phyloP scores from a whole-genome alignment of 1,140 invertebrate genomes.

The Calosoma granatense region DNA sequence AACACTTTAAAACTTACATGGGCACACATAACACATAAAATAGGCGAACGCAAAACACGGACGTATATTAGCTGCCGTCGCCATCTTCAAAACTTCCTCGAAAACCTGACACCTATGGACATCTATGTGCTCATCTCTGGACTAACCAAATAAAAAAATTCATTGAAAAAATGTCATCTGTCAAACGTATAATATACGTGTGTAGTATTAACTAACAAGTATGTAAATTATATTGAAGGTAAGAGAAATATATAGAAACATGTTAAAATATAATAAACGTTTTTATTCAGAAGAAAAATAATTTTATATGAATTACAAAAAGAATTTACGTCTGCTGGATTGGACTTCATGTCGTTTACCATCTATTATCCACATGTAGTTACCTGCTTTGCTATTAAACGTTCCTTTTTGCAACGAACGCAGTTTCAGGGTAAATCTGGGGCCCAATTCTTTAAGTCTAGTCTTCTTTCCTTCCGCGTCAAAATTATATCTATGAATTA shows the following conservation, averaged over 20 bases:
- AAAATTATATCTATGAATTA: constrained; percentile 75
- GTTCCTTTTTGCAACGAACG: constrained; percentile 91
- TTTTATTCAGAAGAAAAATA: too few relatives aligned
- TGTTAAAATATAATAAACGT: too few relatives aligned
- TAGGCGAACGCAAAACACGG: neutral
- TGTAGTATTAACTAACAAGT: too few relatives aligned
- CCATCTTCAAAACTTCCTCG: neutral
- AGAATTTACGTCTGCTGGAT: constrained; percentile 80
- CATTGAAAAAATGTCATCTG: too few relatives aligned
- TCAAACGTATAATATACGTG: too few relatives aligned
- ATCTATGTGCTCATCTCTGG: neutral
- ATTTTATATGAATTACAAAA: constrained; percentile 49
- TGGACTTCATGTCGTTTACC: constrained; percentile 85
- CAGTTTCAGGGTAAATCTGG: constrained; percentile 89
- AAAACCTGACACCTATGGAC: neutral
- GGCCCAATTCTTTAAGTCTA: constrained; percentile 87
- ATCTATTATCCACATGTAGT: constrained; percentile 95
- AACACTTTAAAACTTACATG: neutral
- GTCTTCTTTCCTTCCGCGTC: constrained; percentile 69
- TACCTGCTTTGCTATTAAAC: constrained; percentile 92
- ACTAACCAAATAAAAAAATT: too few relatives aligned
- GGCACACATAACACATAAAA: neutral
- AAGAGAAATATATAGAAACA: too few relatives aligned
- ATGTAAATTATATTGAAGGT: too few relatives aligned
- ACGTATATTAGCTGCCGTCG: neutral